phyloP scores from a whole-genome alignment of 2,888 invertebrate genomes.

The Drosophila barbarae region DNA sequence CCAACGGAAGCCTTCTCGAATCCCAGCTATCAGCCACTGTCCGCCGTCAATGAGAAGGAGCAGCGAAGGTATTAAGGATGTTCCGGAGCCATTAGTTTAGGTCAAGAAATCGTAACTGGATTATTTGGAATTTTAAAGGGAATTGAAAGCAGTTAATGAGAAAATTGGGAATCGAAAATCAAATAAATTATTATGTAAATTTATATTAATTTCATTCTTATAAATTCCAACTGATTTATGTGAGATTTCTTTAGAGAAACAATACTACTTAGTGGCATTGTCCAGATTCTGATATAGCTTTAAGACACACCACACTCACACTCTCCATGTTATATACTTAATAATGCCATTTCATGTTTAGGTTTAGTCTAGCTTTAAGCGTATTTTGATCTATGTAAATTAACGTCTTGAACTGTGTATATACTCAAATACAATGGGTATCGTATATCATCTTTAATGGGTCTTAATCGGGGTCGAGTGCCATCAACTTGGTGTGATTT shows the following conservation, averaged over 20 bases:
- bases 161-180: neutral
- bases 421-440: constrained; percentile 35
- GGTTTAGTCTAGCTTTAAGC: constrained; percentile 19
- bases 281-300: constrained; percentile 46
- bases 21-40: constrained; percentile 79
- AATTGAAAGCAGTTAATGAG: neutral
- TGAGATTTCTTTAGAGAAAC: constrained; percentile 15
- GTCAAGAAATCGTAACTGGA: neutral
- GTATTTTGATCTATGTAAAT: constrained; percentile 26
- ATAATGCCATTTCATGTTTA: constrained; percentile 38
- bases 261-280: constrained; percentile 53
- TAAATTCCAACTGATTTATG: constrained; percentile 5
- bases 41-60: constrained; percentile 65
- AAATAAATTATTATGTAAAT: constrained; percentile 1
- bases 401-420: constrained; percentile 18
- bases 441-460: neutral
- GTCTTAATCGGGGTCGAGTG: neutral
- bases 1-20: constrained; percentile 78
- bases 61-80: constrained; percentile 61
- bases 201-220: neutral
- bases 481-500: neutral
- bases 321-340: constrained; percentile 35
- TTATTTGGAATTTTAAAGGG: constrained; percentile 20
- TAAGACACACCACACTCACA: constrained; percentile 37
- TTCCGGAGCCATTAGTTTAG: constrained; percentile 23